A percentile compares a stretch with the other conserved stretches of the same genome.
These are phyloP conservation scores for Anser cygnoides DNA, from an alignment of 2,113 vertebrate genomes.

Conservation along the genomic window DNA sequence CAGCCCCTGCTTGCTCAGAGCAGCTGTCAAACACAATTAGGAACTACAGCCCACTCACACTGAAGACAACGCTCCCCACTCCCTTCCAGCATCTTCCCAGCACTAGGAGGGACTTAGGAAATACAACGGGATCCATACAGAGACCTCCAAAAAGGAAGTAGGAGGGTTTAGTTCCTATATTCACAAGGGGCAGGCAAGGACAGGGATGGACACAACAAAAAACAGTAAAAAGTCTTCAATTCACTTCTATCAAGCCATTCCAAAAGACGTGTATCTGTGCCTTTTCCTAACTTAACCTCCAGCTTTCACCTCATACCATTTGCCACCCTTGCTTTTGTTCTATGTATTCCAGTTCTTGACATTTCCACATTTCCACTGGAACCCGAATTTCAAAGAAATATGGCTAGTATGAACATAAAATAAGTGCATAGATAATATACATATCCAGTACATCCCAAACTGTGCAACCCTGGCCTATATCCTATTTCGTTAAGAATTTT, in stretches of 20 bases:
- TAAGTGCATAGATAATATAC: background rate
- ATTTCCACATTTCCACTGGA: background rate
- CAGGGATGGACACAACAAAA: accelerated
- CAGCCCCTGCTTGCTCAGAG: background rate
- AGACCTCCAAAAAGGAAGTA: background rate
- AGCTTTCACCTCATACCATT: background rate
- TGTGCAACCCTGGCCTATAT: background rate
- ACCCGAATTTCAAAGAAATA: background rate
- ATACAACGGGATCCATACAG: background rate
- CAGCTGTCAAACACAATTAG: background rate
- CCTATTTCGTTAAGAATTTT: background rate
- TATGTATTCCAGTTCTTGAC: background rate
- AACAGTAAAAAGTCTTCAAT: background rate
- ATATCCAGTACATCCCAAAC: background rate
- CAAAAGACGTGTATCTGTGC: background rate
- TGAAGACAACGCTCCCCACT: background rate
- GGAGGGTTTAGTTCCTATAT: background rate
- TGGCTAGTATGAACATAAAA: background rate
- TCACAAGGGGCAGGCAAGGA: too few species aligned
- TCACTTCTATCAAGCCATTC: background rate
- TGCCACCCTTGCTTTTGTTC: background rate
- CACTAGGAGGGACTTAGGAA: background rate
- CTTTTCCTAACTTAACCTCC: background rate
- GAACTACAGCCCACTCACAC: accelerated
- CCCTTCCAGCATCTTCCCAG: background rate